Evolutionary conservation across 30 jellyfish, hydroid and myxozoan genomes (phyloP).

Genomic region (Turritopsis rubra): DNA sequence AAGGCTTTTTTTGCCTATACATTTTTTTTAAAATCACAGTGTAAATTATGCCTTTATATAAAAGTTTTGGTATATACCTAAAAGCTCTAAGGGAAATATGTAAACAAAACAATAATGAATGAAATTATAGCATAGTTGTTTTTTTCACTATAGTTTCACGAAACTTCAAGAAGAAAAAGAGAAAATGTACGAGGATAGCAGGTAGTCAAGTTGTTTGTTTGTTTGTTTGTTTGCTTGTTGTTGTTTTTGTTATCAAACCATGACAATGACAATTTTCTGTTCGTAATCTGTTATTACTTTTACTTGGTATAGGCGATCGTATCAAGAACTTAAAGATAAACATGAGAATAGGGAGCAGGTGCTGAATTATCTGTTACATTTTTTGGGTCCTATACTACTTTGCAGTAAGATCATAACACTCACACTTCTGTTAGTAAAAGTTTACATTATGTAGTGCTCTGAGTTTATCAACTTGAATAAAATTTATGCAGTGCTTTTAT

Average conservation of each 20-base stretch:
- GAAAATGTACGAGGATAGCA: slow-evolving; percentile 41
- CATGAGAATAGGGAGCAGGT: neutral
- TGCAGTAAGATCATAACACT: too few relatives aligned
- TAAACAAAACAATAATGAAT: neutral
- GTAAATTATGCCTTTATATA: too few relatives aligned
- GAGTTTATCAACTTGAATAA: too few relatives aligned
- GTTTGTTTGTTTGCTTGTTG: too few relatives aligned
- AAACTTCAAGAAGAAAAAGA: slow-evolving; percentile 77
- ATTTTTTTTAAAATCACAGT: too few relatives aligned
- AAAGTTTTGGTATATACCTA: too few relatives aligned
- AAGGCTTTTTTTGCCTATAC: too few relatives aligned
- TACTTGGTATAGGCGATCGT: neutral
- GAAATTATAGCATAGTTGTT: neutral
- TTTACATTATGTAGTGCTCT: too few relatives aligned
- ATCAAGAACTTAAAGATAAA: neutral
- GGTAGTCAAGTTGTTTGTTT: too few relatives aligned
- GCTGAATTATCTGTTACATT: neutral
- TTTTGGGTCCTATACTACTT: neutral
- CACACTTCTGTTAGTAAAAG: too few relatives aligned
- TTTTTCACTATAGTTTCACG: slow-evolving; percentile 29
- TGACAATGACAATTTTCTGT: neutral
- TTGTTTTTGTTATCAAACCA: neutral
- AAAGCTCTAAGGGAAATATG: neutral
- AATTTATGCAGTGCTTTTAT: too few relatives aligned
- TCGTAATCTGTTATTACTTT: neutral